Conservation (phyloP, 2,888 invertebrate species). For the Esperia sulphurella region DNA sequence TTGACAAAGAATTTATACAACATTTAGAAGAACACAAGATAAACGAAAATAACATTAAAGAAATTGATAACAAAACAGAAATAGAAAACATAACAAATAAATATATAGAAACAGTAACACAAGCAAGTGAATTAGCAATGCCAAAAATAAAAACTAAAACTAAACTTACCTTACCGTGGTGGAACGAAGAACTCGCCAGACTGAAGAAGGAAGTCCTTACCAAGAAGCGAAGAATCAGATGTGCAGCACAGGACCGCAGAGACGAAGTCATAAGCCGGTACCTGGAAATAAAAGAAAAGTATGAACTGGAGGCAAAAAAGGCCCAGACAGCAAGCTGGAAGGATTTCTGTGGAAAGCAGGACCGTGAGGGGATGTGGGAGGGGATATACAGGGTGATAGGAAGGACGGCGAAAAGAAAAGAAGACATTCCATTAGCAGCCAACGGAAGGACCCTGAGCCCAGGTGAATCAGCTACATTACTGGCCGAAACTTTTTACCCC, state of each 20-base stretch:
- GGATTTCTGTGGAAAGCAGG: slow-evolving; percentile 1
- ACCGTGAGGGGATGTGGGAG: no score
- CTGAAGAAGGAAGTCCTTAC: no score
- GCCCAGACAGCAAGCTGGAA: slow-evolving; percentile 6
- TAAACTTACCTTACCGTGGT: neutral
- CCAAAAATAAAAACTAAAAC: neutral
- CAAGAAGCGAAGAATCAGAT: neutral
- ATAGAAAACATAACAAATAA: slow-evolving; percentile 1
- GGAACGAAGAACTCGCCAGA: no score
- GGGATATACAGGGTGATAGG: no score
- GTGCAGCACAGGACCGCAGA: no score
- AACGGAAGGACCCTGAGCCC: neutral
- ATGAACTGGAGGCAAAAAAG: neutral
- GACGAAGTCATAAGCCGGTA: slow-evolving; percentile 3
- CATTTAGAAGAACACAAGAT: neutral
- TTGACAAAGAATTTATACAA: slow-evolving; percentile 3
- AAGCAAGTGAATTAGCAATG: neutral
- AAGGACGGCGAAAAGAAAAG: neutral
- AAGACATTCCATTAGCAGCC: neutral
- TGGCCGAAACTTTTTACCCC: slow-evolving; percentile 7
- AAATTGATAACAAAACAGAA: slow-evolving; percentile 2
- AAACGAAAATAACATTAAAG: neutral
- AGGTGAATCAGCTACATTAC: neutral
- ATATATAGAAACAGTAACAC: neutral
- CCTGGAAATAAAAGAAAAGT: slow-evolving; percentile 3